Base-by-base conservation (phyloP, 2,888 invertebrate genomes). In the Ormyrus labotus region DNA sequence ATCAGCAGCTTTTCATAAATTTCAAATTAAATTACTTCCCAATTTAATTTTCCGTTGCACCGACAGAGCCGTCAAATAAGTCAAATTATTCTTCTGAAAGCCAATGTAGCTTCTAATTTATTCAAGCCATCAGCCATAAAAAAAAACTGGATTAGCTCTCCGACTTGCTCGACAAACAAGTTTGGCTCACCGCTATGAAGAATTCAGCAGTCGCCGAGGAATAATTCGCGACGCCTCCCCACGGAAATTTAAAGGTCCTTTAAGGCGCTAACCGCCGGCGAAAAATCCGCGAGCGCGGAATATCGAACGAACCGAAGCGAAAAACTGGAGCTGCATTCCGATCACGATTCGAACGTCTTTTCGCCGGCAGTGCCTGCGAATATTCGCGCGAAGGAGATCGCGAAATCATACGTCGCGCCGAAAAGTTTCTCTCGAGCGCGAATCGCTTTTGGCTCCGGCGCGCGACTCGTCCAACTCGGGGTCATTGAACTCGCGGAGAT, bases 331-430 rank as follows among this genome's bases (percentile, higher is more conserved):
- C 45, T 80, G 84, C 83, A 86, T 86, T 86, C 86, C 84, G 84
- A 86, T 84, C 86, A 86, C 85, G 85, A 85, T 83, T 85, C 83
- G 84, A 84, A 84, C 85, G 85, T 85, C 85, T 85, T 84, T 85
- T 81, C 76, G 74, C 19, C 67, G 67, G 73, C 68, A 76, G 67
- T 57, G 80, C 72, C 75, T 82, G 83, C 80, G 83, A 84, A 85
- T 83, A 81, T 81, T 79, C 80, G 83, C 82, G 80, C 81, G 75
- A 81, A 68, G 80, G 76, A 83, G 78, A 85, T 86, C 84, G 85
- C 83, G 83, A 86, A 85, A 85, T 86, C 85, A 85, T 86, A 86
- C 83, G 85, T 85, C 83, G 9, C 34, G 76, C 60, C 11, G 53
- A 67, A 75, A 74, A 74, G 58, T 73, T 73, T 68, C 65, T 19